Base-by-base conservation (phyloP, 2,888 invertebrate species). In the Xanthostigma xanthostigma region DNA sequence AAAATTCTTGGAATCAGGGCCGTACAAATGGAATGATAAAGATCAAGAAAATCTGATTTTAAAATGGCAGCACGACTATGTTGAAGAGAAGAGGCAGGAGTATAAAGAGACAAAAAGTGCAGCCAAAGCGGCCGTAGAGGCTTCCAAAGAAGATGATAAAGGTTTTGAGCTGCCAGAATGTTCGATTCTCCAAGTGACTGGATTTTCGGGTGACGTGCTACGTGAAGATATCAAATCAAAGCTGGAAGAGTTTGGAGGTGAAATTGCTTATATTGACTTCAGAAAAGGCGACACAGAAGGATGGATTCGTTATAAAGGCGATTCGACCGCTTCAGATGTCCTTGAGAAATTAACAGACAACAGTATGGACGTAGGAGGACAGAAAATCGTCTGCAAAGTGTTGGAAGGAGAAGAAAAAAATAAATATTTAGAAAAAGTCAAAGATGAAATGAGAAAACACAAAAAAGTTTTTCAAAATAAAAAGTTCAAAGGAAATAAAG, bases 201-300 rank as follows among this genome's bases (percentile, higher is more conserved):
- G 81, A 10, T 68, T 78, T 14, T 69, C 74, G 2, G 76, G 61
- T 8, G 53, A 60, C 42, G 73, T 38, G 68, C 73, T 59, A 69
- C 71, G 88, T 36, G 89, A 91, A 62, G 74, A 80, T 55, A 76
- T 93, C 33, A 88, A 83, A 59, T 76, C 78, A 49, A 78, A 79
- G 40, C 69, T 92, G 5, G 64, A 65, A n/a, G 70, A 74, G 52
- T 75, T 73, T 60, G 73, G 72, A 41, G 65, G 69, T 2, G 76
- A 81, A 37, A 70, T 85, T 43, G 81, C 83, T 0, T 92, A 75
- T 62, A 75, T 91, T 52, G 86, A 88, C 60, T 89, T 78, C 62
- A 79, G 76, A 55, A 77, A 76, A 46, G 89, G 87, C 1, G 80
- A 87, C 54, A 67, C 73, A 5, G 76, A 81, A 56, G 91, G 85